Evolutionary conservation across 2,888 invertebrate genomes (phyloP).

Genomic region (Stenodema calcarata): DNA sequence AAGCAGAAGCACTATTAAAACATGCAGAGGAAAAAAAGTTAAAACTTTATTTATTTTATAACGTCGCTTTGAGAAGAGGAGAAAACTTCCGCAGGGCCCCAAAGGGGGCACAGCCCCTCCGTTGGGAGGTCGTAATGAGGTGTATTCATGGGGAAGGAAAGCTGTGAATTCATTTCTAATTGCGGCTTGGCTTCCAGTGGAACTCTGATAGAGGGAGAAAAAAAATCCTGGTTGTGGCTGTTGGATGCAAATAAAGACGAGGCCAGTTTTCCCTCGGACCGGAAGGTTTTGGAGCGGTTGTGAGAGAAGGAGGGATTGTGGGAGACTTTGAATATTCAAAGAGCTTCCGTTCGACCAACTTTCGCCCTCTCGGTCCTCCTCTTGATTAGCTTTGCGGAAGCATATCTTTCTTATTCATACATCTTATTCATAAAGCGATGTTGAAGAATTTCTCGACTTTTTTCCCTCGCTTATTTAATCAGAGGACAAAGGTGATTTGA

Average conservation of each 20-base stretch:
- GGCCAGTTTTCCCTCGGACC: conserved; percentile 11
- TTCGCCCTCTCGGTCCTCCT: not conserved
- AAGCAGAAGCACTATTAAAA: conserved; percentile 34
- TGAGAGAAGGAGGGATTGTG: not conserved
- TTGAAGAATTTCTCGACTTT: not conserved
- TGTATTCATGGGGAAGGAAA: conserved; percentile 35
- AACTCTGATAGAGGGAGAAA: not conserved
- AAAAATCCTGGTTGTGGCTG: not conserved
- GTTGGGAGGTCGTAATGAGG: conserved; percentile 20
- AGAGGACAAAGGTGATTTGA: not conserved
- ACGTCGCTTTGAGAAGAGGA: not conserved
- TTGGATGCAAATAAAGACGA: conserved; percentile 32
- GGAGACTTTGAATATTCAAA: conserved; percentile 26
- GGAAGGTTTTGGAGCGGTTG: conserved; percentile 4
- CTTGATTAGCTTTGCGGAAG: conserved; percentile 20
- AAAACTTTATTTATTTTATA: not conserved
- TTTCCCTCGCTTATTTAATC: not conserved
- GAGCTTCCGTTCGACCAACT: not conserved
- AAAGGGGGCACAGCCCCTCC: not conserved
- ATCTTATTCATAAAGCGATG: not conserved
- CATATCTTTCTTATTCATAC: not conserved
- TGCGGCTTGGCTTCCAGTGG: conserved; percentile 1
- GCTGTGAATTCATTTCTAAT: conserved; percentile 43
- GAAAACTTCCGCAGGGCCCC: not conserved
- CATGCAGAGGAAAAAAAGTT: not conserved